Evolutionary conservation across 2,113 vertebrate genomes (phyloP).

Genomic region (Girardinichthys multiradiatus): DNA sequence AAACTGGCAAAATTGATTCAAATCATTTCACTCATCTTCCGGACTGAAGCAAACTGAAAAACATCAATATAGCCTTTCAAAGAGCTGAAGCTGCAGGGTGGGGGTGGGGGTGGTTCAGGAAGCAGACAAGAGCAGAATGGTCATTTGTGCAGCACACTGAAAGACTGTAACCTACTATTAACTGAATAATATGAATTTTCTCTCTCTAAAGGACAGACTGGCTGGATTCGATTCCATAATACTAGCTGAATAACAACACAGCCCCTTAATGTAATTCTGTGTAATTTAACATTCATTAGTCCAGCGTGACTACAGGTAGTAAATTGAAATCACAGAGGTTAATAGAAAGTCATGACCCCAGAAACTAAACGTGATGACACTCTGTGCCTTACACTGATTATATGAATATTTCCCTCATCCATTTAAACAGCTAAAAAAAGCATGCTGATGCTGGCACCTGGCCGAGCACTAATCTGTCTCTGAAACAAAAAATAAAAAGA

Average conservation of each 20-base stretch:
- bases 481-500: slow-evolving; percentile 35
- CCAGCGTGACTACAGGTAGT: slow-evolving; percentile 55
- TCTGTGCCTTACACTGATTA: slow-evolving; percentile 43
- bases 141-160: slow-evolving; percentile 26
- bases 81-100: slow-evolving; percentile 41
- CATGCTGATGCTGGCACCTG: slow-evolving; percentile 25
- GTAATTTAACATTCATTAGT: slow-evolving; percentile 73
- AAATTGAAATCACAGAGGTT: slow-evolving; percentile 76
- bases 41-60: slow-evolving; percentile 57
- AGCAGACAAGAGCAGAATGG: slow-evolving; percentile 44
- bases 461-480: slow-evolving; percentile 38
- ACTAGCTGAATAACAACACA: slow-evolving; percentile 52
- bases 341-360: slow-evolving; percentile 72
- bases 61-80: slow-evolving; percentile 74
- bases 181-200: slow-evolving; percentile 27
- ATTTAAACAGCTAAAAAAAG: slow-evolving; percentile 46
- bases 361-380: slow-evolving; percentile 55
- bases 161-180: slow-evolving; percentile 40
- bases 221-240: slow-evolving; percentile 39
- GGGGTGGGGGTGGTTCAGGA: slow-evolving; percentile 31
- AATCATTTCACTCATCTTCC: slow-evolving; percentile 75
- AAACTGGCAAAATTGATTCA: slow-evolving; percentile 75
- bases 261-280: slow-evolving; percentile 56
- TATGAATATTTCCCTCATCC: slow-evolving; percentile 45
- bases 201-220: slow-evolving; percentile 29